A percentile compares a stretch with the other conserved stretches of the same genome.
These are phyloP conservation scores for Dolichopus griseipennis DNA, from an alignment of 2,888 invertebrate genomes.

Conservation along the genomic window DNA sequence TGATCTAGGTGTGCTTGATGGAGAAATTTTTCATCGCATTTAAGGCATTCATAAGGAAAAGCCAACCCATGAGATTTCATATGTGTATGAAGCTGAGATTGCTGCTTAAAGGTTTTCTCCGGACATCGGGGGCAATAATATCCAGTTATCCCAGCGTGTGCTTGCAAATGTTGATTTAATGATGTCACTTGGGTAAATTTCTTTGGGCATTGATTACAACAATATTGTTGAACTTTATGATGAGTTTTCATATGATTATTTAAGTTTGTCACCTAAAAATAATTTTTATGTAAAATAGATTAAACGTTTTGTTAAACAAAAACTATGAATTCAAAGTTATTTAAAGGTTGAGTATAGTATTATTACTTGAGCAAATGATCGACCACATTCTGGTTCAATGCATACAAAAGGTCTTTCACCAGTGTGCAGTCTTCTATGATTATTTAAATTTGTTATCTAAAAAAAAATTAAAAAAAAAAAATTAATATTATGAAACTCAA, in stretches of 20 bases:
- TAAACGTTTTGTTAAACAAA: background rate
- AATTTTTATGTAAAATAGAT: background rate
- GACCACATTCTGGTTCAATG: conserved; percentile 43
- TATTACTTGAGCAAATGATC: conserved; percentile 42
- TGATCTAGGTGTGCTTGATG: conserved; percentile 43
- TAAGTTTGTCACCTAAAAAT: conserved; percentile 39
- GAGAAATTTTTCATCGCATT: conserved; percentile 43
- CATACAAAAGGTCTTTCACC: conserved; percentile 44
- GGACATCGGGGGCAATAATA: conserved; percentile 43
- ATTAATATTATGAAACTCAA: background rate
- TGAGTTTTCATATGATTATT: conserved; percentile 46
- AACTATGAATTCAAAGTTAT: background rate
- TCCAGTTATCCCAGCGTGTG: conserved; percentile 42
- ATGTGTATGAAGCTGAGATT: conserved; percentile 42
- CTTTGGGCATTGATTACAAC: conserved; percentile 43
- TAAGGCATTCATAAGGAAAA: conserved; percentile 41
- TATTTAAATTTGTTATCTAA: conserved; percentile 42
- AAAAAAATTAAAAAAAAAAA: conserved; percentile 13
- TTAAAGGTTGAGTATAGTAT: background rate
- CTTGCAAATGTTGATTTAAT: conserved; percentile 42
- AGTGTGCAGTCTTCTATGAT: conserved; percentile 43
- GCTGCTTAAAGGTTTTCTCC: conserved; percentile 43
- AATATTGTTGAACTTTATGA: conserved; percentile 44
- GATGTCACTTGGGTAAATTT: conserved; percentile 45
- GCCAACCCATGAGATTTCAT: conserved; percentile 43